Base-by-base conservation (phyloP, 1,140 invertebrate species). In the Pseudomyrmex cubaensis region DNA sequence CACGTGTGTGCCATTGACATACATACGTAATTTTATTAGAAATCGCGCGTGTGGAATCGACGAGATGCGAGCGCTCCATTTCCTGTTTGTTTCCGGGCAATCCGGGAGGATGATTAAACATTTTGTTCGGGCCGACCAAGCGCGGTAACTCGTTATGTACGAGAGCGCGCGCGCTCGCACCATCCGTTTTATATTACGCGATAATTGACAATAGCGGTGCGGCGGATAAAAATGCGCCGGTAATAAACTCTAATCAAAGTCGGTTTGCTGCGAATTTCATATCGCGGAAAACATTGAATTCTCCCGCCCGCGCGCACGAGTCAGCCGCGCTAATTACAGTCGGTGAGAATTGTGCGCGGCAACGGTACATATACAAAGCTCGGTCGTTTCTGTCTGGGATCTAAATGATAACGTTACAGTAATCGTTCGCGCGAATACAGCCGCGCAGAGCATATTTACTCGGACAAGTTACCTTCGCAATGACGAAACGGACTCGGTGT, bases 211-310 rank as follows among this genome's bases (percentile, higher is more conserved):
- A 80, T 69, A 48, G 56, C 76, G 22, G 25, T 54, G 66, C 20
- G 76, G 64, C 35, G 35, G 35, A 35, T 80, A 80, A 80, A 80
- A 80, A 80, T 44, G 54, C 66, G 66, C 44, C 62, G 35, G 54
- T 70, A 80, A 80, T 80, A 80, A 80, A 80, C 76, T 80, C 54
- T 80, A 80, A 80, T 80, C 76, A 80, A 80, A 80, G 76, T 80
- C 76, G 66, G 66, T 80, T 80, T 48, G 76, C 44, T 35, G 56
- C 66, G 66, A 80, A 80, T 80, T 80, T 80, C 66, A 80, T 44
- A 66, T 66, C 76, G 67, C 66, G 66, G 57, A 56, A 66, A 72
- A 59, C 76, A 70, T 80, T 80, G 66, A 80, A 80, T 80, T 54
- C 57, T 35, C 35, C 35, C 64, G 64, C 63, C 22, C 13, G 61